phyloP scores from a whole-genome alignment of 2,888 invertebrate species.

The Cantharis flavilabris region DNA sequence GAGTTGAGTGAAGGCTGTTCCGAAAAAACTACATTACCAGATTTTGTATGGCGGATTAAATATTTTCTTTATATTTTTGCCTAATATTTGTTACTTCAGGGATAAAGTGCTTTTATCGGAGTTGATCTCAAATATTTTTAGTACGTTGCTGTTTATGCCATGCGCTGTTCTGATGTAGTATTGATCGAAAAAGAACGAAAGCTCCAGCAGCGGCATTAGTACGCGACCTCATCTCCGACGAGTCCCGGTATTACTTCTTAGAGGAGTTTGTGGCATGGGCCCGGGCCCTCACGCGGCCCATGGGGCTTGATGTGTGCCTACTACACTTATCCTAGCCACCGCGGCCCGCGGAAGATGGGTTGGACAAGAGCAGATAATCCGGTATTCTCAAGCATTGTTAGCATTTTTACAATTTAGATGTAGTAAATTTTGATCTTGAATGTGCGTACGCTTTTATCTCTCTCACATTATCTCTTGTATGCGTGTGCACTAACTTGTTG shows the following conservation, averaged over 20 bases:
- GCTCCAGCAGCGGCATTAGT: conserved; percentile 49
- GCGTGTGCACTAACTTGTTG: conserved; percentile 25
- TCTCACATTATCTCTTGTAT: conserved; percentile 12
- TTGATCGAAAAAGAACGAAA: conserved; percentile 45
- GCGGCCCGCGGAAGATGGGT: conserved; percentile 51
- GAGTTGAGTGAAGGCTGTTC: too few species aligned
- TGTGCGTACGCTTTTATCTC: conserved; percentile 19
- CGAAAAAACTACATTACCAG: background rate
- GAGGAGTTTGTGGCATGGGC: conserved; percentile 35
- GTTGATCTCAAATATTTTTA: background rate
- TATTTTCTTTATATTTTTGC: background rate
- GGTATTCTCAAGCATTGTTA: conserved; percentile 48
- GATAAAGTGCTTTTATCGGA: background rate
- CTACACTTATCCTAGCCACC: conserved; percentile 55
- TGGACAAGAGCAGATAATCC: conserved; percentile 50
- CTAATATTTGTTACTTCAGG: background rate
- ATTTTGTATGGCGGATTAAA: background rate
- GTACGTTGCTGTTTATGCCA: conserved; percentile 32
- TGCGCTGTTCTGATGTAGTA: conserved; percentile 40
- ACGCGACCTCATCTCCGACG: conserved; percentile 45
- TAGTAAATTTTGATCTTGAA: conserved; percentile 29
- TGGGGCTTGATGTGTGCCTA: conserved; percentile 53
- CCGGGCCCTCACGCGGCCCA: conserved; percentile 35
- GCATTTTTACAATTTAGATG: conserved; percentile 40
- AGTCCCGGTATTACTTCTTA: conserved; percentile 37